These are phyloP conservation scores for Hyaena hyaena DNA, from an alignment of 2,113 vertebrate species.

Conservation along the genomic window DNA sequence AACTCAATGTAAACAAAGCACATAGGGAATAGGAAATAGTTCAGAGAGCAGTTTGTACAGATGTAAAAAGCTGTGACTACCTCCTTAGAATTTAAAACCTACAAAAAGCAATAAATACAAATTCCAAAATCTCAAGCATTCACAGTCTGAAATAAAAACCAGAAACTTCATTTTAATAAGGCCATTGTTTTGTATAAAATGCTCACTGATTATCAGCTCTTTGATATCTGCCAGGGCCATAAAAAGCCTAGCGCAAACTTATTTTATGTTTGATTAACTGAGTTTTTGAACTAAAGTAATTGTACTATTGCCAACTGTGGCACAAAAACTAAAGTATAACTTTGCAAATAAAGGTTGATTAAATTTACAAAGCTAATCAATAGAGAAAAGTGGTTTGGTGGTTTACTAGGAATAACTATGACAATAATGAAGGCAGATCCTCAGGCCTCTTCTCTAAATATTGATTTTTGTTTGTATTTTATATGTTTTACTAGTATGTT, in stretches of 20 bases:
- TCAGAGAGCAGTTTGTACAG: neutral
- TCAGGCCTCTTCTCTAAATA: neutral
- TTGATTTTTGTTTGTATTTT: neutral
- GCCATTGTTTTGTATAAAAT: neutral
- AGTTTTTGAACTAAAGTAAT: neutral
- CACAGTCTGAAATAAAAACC: neutral
- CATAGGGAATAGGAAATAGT: neutral
- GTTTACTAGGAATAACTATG: neutral
- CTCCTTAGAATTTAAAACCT: neutral
- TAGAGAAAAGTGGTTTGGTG: neutral
- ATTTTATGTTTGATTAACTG: neutral
- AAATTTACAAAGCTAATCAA: slow-evolving; percentile 23
- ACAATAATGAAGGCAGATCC: neutral
- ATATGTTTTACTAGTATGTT: neutral
- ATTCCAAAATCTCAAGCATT: neutral
- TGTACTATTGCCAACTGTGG: neutral
- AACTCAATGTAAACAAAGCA: slow-evolving; percentile 38
- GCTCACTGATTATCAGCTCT: neutral
- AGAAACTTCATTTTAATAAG: slow-evolving; percentile 16
- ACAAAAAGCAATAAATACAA: neutral
- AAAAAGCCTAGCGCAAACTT: neutral
- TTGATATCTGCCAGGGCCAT: neutral
- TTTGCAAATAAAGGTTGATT: neutral
- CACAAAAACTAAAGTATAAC: slow-evolving; percentile 2
- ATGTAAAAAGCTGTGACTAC: neutral